Evolutionary conservation across 2,113 vertebrate genomes (phyloP), one percentile per base, ranked within the genome.

Genomic region (Otolemur garnettii): DNA sequence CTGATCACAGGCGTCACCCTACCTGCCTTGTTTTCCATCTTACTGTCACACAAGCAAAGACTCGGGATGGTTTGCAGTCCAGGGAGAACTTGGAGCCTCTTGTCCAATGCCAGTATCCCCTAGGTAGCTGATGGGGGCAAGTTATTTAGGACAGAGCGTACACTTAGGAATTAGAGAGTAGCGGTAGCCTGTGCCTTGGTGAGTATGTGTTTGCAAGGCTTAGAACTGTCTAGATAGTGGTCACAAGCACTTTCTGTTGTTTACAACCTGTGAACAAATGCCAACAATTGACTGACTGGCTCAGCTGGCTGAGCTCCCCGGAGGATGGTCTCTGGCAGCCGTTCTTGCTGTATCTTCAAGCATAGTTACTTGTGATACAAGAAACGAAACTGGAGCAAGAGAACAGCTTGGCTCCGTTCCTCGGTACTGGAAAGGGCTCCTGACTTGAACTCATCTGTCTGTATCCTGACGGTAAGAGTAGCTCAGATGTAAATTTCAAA

Each of bases 401-500:
- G 88, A 96, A 62, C 64, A 96, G 80, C 80, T 96, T 97, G 97
- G 91, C 96, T 96, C 87, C 91, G 24, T 95, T 95, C 93, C 95
- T 96, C 69, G 92, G 45, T 59, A 66, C 59, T 59, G 35, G 90
- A 62, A 91, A 96, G 35, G 66, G 75, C 77, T 62, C 90, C 71
- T 81, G 84, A 74, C 95, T 94, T 83, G n/a, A 95, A 94, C 94
- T 88, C 83, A 84, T 93, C 92, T 93, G 91, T 91, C 86, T 96
- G 94, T 81, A 85, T 96, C 93, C 80, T 92, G 87, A 95, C 74
- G 87, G 90, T 95, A 89, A 96, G 81, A 96, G 94, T 45, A 95
- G 62, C 96, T 98, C 94, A 96, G 93, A 97, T 93, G 94, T 92
- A 97, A 97, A 97, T 97, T 97, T 97, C 90, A 97, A 97, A 97